Evolutionary conservation across 92 coral and sea anemone species (phyloP).

Genomic region (Meandrina meandrites): DNA sequence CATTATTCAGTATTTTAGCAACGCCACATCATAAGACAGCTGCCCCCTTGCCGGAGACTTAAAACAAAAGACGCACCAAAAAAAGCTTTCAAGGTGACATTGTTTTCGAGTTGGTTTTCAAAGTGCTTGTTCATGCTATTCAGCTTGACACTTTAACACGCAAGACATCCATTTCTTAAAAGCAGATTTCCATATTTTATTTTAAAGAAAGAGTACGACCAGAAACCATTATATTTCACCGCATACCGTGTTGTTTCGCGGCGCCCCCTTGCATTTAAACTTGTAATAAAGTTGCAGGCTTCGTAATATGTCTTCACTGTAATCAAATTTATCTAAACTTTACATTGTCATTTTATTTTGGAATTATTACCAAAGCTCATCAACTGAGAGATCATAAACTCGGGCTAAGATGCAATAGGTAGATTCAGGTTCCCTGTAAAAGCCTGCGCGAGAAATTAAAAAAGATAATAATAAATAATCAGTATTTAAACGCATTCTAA

Average conservation of each 20-base stretch:
- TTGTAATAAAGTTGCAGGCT: background rate
- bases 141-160: background rate
- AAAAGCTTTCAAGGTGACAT: background rate
- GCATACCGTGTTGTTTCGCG: background rate
- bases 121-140: background rate
- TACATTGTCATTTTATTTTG: constrained; percentile 1
- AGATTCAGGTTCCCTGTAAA: background rate
- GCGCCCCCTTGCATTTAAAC: background rate
- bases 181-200: background rate
- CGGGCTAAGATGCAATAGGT: background rate
- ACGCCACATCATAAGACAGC: background rate
- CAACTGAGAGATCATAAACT: background rate
- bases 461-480: background rate
- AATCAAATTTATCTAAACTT: background rate
- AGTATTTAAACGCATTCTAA: background rate
- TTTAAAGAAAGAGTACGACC: background rate
- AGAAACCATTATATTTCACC: background rate
- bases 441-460: background rate
- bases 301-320: background rate
- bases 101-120: constrained; percentile 3
- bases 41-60: background rate
- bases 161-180: background rate
- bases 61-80: background rate
- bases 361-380: background rate
- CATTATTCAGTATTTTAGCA: background rate